phyloP scores from a whole-genome alignment of 2,113 vertebrate species.

The Oryctolagus cuniculus region DNA sequence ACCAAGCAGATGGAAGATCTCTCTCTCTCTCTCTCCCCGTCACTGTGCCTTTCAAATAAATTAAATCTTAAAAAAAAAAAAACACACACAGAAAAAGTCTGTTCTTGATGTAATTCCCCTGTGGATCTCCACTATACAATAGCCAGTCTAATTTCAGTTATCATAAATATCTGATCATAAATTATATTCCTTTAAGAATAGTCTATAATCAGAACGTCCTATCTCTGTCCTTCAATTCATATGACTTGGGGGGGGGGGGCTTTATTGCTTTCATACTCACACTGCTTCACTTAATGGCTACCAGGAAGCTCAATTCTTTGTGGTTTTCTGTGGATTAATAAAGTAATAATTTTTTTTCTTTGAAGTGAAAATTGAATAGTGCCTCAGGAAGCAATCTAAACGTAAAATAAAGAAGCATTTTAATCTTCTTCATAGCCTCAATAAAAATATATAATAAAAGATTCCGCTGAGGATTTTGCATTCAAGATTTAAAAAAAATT shows the following conservation, averaged over 20 bases:
- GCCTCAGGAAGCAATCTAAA: not conserved
- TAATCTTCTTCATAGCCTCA: slow-evolving; percentile 7
- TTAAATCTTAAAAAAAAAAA: too few species aligned
- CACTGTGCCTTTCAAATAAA: too few species aligned
- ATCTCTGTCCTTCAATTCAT: not conserved
- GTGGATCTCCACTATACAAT: not conserved
- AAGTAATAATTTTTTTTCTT: slow-evolving; percentile 27
- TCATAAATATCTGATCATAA: not conserved
- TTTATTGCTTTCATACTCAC: not conserved
- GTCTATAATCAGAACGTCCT: not conserved
- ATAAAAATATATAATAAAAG: slow-evolving; percentile 21
- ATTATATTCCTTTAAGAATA: slow-evolving; percentile 21
- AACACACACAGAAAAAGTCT: not conserved
- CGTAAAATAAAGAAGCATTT: slow-evolving; percentile 38
- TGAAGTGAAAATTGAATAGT: not conserved
- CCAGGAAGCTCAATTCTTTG: slow-evolving; percentile 19
- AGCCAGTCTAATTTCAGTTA: slow-evolving; percentile 10
- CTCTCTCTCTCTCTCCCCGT: too few species aligned
- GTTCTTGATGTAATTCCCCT: slow-evolving; percentile 1
- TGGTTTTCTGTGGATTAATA: slow-evolving; percentile 20
- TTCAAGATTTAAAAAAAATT: slow-evolving; percentile 45
- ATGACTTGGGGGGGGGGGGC: not conserved
- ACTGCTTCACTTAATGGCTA: not conserved
- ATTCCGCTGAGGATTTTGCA: slow-evolving; percentile 7
- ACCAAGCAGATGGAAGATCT: too few species aligned